Evolutionary conservation across 1,140 invertebrate species (phyloP), one percentile per base, ranked within the genome.

Genomic region (Luehdorfia chinensis): DNA sequence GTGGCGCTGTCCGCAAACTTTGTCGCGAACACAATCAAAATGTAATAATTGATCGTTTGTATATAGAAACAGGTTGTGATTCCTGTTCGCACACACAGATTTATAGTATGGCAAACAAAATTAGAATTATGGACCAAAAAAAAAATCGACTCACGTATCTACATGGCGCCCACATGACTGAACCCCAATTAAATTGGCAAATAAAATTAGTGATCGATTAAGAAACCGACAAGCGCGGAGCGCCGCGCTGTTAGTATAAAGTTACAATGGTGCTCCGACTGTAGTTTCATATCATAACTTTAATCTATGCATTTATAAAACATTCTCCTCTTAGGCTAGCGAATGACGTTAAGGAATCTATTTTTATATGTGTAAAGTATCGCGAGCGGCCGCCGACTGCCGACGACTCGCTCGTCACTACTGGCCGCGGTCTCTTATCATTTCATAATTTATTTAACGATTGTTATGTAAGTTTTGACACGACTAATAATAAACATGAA

Each of bases 201-300:
- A 3, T 21, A 21, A 21, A 21, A 21, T 3, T 2, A 39, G 12
- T 19, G 21, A 11, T 15, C 39, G 18, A 9, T 6, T 23, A n/a
- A 9, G 6, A 11, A 33, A n/a, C 6, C 14, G 16, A 25, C 13
- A 28, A 15, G 37, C 6, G 36, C 15, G 33, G 8, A 8, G 12
- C 0, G 13, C 19, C 37, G 32, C 39, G 49, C 27, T 44, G 47
- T 57, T 59, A 47, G 47, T 55, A 50, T 63, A 61, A 62, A 16
- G 4, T 61, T 65, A 59, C 57, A 71, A 75, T 79, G 75, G 75
- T 79, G 75, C 75, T 79, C 75, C 72, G 68, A 76, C 57, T 69
- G 69, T 78, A 79, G 73, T 72, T 76, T 79, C 75, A 79, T 79
- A 79, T 79, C 75, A 76, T 76, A 73, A 72, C 59, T 75, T 54